Evolutionary conservation across 2,113 vertebrate genomes (phyloP).

Genomic region (Seriola dumerili): DNA sequence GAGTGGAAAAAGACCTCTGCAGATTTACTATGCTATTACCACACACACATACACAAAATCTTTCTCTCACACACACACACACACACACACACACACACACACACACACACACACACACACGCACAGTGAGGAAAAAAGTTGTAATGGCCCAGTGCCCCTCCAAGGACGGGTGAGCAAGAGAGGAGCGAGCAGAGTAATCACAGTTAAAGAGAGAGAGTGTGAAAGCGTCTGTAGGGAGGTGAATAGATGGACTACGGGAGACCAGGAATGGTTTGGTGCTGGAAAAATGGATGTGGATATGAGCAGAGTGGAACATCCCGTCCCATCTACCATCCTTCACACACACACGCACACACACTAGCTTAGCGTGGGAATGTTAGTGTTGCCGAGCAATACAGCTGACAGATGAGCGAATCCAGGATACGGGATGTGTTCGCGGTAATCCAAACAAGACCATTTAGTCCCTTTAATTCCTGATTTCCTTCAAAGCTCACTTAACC

Average conservation of each 20-base stretch:
- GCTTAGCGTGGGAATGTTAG: conserved; percentile 56
- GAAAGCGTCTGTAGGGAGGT: conserved; percentile 47
- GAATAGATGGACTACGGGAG: conserved; percentile 60
- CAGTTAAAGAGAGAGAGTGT: conserved; percentile 67
- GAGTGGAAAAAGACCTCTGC: conserved; percentile 74
- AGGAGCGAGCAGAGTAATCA: conserved; percentile 74
- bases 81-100: conserved; percentile 41
- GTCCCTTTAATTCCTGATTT: conserved; percentile 59
- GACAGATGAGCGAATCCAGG: conserved; percentile 70
- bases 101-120: conserved; percentile 34
- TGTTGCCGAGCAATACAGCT: conserved; percentile 41
- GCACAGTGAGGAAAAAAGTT: conserved; percentile 53
- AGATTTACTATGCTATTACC: conserved; percentile 81
- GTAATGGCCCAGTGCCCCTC: conserved; percentile 75
- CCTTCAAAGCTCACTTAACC: conserved; percentile 59
- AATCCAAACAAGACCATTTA: conserved; percentile 64
- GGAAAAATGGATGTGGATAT: conserved; percentile 73
- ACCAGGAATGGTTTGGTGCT: conserved; percentile 62
- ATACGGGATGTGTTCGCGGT: conserved; percentile 30
- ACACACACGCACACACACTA: conserved; percentile 23
- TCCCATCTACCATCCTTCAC: conserved; percentile 65
- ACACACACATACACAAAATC: conserved; percentile 48
- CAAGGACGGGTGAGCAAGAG: conserved; percentile 74
- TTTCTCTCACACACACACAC: neutral
- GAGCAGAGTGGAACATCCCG: conserved; percentile 77